Conservation (phyloP, 2,888 invertebrate species). For the Xanthorhoe spadicearia region DNA sequence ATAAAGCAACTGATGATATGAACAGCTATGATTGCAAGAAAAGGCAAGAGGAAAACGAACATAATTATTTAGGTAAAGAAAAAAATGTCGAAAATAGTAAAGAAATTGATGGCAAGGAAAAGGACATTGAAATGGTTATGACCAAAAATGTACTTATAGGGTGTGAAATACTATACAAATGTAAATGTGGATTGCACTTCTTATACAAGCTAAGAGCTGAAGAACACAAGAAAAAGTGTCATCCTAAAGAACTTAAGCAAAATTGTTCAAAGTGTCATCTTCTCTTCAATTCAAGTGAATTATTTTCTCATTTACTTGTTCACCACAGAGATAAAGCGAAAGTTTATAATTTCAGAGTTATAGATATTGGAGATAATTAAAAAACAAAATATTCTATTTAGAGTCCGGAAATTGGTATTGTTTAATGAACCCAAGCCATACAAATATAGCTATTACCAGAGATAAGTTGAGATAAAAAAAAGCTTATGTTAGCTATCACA, state of each 20-base stretch:
- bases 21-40: not conserved
- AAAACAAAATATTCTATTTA: not conserved
- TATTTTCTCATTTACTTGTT: conserved; percentile 65
- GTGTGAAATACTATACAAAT: conserved; percentile 60
- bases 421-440: too few relatives aligned
- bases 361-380: conserved; percentile 39
- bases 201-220: conserved; percentile 52
- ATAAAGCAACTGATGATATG: not conserved
- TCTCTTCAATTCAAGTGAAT: conserved; percentile 61
- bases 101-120: conserved; percentile 11
- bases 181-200: conserved; percentile 67
- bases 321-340: conserved; percentile 65
- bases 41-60: not conserved
- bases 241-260: conserved; percentile 54
- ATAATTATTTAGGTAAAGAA: not conserved
- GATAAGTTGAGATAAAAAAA: too few relatives aligned
- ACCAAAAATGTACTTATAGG: conserved; percentile 31
- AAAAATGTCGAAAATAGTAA: not conserved
- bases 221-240: conserved; percentile 56
- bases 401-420: not conserved
- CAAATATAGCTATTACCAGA: too few relatives aligned
- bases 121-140: conserved; percentile 16
- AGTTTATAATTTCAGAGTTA: conserved; percentile 55
- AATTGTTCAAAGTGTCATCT: conserved; percentile 68
- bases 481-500: too few relatives aligned